Base-by-base conservation (phyloP, 2,888 invertebrate genomes). In the Patella depressa region DNA sequence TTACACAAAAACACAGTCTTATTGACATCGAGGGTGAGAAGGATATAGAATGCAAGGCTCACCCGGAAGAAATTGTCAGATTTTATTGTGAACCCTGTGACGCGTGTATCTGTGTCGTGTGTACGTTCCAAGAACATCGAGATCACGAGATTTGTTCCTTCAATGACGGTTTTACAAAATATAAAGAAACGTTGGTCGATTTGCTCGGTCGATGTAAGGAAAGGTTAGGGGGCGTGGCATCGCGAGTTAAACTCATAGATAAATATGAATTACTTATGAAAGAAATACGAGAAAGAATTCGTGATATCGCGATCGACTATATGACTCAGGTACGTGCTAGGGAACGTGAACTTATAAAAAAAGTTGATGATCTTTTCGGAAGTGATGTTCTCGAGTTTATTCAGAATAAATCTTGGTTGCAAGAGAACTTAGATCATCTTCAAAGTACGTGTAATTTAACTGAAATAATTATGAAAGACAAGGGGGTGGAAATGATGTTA, bases 21-120 rank as follows among this genome's bases (percentile, higher is more conserved):
- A 90, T 90, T 79, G 91, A 91, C 76, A 82, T 89, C n/a, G 89
- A 90, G 71, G 89, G 89, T 1, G 90, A 91, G 81, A 91, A 90
- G 81, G 89, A 90, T 73, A 89, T 91, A 11, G 88, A 89, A 74
- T 91, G 91, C 78, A 91, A 90, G 79, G 85, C 79, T 7, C 91
- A 91, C 72, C 85, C 85, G 0, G 90, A 90, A 57, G 91, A 91
- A 80, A 85, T 86, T 34, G 89, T 91, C 0, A 84, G 91, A 2
- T 91, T 90, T 82, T 91, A 90, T 82, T 91, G 91, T 77, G 91
- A 91, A 78, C 88, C 88, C 2, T 91, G 91, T 80, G 89, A 91
- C 72, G 84, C 86, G 73, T 91, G 91, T 74, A 87, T 91, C 19
- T 91, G 91, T 84, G 88, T 91, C 53, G 85, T 91, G 17, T 91